Base-by-base conservation (phyloP, 2,113 vertebrate genomes). In the Heterotilapia buettikoferi region DNA sequence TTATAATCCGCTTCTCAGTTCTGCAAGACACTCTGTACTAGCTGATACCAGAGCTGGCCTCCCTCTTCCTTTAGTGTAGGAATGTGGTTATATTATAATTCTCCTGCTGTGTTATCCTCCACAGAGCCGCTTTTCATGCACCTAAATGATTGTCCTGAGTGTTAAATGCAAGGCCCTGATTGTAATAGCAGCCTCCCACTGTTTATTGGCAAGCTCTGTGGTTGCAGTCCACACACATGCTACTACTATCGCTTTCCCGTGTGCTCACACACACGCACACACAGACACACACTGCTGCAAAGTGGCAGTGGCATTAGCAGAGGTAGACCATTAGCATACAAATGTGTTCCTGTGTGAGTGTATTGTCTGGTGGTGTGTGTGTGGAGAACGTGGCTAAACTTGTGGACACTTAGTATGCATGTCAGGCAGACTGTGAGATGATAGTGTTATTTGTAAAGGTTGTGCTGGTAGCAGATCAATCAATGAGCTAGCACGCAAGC, bases 111-210 rank as follows among this genome's bases (percentile, higher is more conserved):
- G 80, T 87, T 91, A 52, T 89, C 31, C 11, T 8, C 56, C 68
- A 83, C 80, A 66, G 68, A 7, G 61, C 54, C 4, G 82, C 78
- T 82, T 79, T 90, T 80, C 61, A 85, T 88, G 88, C 73, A 84
- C 80, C 83, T 73, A 80, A 84, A 87, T 88, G 56, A 76, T 89
- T 85, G 88, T 86, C 85, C 80, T 47, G 80, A 38, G 84, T 79
- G 83, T 71, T 84, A 91, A 90, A 92, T 83, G 53, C 18, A 87
- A 68, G 61, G 59, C n/a, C 52, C 83, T 90, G 91, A 93, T 90
- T 91, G 88, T 85, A 91, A 91, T 84, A 87, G 86, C 43, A 61
- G 54, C 71, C 73, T 87, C 86, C 84, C 52, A 21, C 86, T 89
- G 82, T 87, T 84, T 84, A 81, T 71, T 54, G 61, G 45, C n/a